Conservation (phyloP, 2,888 invertebrate genomes). For the Torymus aiolomorphi region DNA sequence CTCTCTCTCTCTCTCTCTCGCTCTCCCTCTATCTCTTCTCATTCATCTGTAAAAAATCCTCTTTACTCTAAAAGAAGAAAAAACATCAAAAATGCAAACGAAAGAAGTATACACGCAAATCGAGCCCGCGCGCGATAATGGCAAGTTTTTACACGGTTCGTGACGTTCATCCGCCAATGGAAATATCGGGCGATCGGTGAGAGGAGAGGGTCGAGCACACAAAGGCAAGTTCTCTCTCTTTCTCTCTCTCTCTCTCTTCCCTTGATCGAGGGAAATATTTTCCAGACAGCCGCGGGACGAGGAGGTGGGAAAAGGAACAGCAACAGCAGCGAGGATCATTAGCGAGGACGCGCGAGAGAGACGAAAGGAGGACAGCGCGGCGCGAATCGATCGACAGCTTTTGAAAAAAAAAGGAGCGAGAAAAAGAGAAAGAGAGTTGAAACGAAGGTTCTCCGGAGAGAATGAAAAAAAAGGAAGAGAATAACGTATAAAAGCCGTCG, state of each 20-base stretch:
- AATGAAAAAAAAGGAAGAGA: conserved; percentile 26
- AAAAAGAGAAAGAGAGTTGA: not conserved
- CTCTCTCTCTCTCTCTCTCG: too few species aligned
- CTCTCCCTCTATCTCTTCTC: too few species aligned
- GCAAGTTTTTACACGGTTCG: conserved; percentile 24
- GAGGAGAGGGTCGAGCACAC: conserved; percentile 14
- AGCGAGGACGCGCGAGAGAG: conserved; percentile 3
- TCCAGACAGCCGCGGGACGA: conserved; percentile 8
- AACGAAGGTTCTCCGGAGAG: not conserved
- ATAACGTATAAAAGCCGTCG: not conserved
- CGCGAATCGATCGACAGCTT: conserved; percentile 27
- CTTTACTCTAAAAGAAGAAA: not conserved
- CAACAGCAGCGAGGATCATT: conserved; percentile 40
- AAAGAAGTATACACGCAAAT: not conserved
- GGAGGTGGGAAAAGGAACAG: conserved; percentile 6
- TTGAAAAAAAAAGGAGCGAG: conserved; percentile 6
- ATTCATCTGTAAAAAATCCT: too few species aligned
- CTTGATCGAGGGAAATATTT: conserved; percentile 48
- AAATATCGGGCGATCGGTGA: conserved; percentile 40
- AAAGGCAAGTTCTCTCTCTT: not conserved
- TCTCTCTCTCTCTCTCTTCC: too few species aligned
- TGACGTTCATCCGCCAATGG: conserved; percentile 20
- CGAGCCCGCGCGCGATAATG: conserved; percentile 23
- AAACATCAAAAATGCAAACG: not conserved
- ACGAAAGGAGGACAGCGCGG: conserved; percentile 18